Evolutionary conservation across 2,797 vertebrate species (phyloP).

Genomic region (Mormyrops attenuatus): DNA sequence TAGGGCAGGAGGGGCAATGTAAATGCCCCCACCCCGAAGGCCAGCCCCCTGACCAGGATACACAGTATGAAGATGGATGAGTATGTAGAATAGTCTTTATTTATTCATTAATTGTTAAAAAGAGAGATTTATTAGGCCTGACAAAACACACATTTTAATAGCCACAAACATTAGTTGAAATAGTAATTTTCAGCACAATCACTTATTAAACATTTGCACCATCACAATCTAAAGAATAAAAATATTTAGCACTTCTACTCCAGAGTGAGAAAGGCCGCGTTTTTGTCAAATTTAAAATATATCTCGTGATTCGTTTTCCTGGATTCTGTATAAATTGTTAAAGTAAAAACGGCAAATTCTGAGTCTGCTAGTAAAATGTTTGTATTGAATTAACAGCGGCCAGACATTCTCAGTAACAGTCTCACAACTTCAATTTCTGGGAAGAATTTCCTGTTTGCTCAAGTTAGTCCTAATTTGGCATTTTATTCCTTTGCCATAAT

Average conservation of each 20-base stretch:
- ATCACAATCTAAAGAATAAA: background rate
- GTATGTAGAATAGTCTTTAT: background rate
- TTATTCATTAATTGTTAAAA: background rate
- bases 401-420: background rate
- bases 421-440: background rate
- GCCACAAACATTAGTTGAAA: background rate
- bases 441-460: conserved; percentile 8
- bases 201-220: background rate
- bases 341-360: background rate
- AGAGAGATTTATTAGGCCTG: background rate
- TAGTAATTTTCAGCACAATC: background rate
- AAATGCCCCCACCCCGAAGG: background rate
- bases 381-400: background rate
- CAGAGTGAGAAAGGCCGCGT: background rate
- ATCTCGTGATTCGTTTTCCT: background rate
- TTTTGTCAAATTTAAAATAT: background rate
- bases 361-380: background rate
- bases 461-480: background rate
- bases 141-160: background rate
- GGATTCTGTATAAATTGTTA: background rate
- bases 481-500: background rate
- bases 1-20: background rate
- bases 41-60: background rate
- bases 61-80: background rate
- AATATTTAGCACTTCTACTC: background rate